These are phyloP conservation scores for Andrena hattorfiana DNA, from an alignment of 2,888 invertebrate species.

Conservation along the genomic window DNA sequence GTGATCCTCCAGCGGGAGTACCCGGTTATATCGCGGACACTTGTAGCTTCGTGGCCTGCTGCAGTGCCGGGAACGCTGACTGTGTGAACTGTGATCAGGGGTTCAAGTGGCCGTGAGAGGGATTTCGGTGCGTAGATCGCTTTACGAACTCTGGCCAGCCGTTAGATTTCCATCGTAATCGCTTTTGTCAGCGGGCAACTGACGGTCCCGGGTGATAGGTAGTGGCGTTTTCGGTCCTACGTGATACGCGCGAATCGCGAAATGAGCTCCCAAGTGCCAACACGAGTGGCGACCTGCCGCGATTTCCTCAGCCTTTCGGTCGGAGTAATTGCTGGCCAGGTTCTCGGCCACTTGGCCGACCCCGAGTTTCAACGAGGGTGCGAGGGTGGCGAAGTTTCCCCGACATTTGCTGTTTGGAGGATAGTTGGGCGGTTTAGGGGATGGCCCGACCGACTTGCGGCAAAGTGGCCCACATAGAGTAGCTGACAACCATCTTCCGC, in stretches of 20 bases:
- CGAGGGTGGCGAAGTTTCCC: slow-evolving; percentile 75
- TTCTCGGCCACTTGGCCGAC: slow-evolving; percentile 81
- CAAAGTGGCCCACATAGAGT: slow-evolving; percentile 70
- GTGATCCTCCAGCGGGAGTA: slow-evolving; percentile 5
- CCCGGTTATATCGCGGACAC: slow-evolving; percentile 43
- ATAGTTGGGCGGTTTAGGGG: slow-evolving; percentile 79
- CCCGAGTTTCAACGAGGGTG: slow-evolving; percentile 73
- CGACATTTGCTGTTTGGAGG: slow-evolving; percentile 80
- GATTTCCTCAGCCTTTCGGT: slow-evolving; percentile 65
- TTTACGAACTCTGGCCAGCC: not conserved
- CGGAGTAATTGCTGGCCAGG: slow-evolving; percentile 81
- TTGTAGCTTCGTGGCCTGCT: slow-evolving; percentile 46
- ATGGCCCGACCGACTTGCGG: slow-evolving; percentile 76
- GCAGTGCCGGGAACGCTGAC: slow-evolving; percentile 14
- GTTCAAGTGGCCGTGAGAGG: slow-evolving; percentile 8
- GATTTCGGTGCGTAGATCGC: slow-evolving; percentile 10
- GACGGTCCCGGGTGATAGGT: not conserved
- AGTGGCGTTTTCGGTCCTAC: slow-evolving; percentile 1
- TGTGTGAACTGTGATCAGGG: slow-evolving; percentile 30
- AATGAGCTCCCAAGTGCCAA: too few relatives aligned
- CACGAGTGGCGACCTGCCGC: not conserved
- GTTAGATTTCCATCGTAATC: not conserved
- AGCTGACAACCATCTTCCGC: slow-evolving; percentile 53
- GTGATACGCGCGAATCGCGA: slow-evolving; percentile 15
- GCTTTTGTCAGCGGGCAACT: not conserved